Base-by-base conservation (phyloP, 2,888 invertebrate genomes). In the Hypselothyrea guttata region DNA sequence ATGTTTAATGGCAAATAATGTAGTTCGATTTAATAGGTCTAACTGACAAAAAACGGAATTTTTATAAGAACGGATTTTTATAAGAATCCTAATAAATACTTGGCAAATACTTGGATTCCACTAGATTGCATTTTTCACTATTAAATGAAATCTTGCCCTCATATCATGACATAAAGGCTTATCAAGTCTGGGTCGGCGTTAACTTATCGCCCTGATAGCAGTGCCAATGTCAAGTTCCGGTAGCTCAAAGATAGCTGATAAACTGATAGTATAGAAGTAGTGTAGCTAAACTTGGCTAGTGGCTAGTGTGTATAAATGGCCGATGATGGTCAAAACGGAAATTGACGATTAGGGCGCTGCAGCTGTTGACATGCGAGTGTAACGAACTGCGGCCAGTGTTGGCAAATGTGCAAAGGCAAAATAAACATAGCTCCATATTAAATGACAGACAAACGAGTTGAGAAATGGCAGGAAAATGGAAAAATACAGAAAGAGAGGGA, bases 301-400 rank as follows among this genome's bases (percentile, higher is more conserved):
- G 30, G 7, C 34, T 22, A 11, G 4, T 52, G 12, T 37, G 41
- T 8, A 56, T 37, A 49, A 37, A 48, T 49, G 49, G 33, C 11
- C 42, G 38, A 37, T 58, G 46, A 30, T 47, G 41, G 27, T 55
- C 45, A 66, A 62, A 79, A 57, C 74, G 77, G 75, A 84, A 82
- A 82, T 71, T 67, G 74, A 59, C 65, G 56, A 73, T 79, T 77
- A 77, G 54, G 58, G 58, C 57, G 58, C 52, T 34, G 22, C 40
- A 57, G 58, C 55, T 58, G 58, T 59, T 51, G 44, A 48, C 47
- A 35, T 48, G 40, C 13, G 47, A 67, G 56, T 56, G 53, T 59
- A 59, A 51, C 51, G 51, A 67, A 63, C 58, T 44, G 34, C 30
- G 13, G 15, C 30, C 52, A 79, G 66, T 75, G 79, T 76, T 81